Evolutionary conservation across 2,797 vertebrate genomes (phyloP), one percentile per base, ranked within the genome.

Genomic region (Schizothorax lantsangensis): DNA sequence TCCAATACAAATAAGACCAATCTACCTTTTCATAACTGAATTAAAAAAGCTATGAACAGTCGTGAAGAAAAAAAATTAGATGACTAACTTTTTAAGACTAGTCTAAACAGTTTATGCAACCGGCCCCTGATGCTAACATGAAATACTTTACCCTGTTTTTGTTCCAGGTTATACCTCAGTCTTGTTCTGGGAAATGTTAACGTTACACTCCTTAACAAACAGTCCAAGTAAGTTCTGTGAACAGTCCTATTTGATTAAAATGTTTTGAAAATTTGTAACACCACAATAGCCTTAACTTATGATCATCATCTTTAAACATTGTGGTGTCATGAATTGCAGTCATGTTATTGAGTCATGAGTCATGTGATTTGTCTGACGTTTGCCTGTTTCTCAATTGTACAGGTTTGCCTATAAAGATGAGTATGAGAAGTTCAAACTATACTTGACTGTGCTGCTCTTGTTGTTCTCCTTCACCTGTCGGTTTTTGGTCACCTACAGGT

Each of bases 361-460:
- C 49, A 40, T 68, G 43, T 83, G 5, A 71, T 83, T 64, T 21
- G 26, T 84, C 40, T 73, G 14, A 23, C 1, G 6, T 68, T 71
- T 21, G 86, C 54, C 0, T 11, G 3, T 74, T 36, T 1, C 14
- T 74, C 54, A 4, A 8, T 30, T 3, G 0, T 74, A 81, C 91
- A 99, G 98, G 93, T 99, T 99, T 57, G 97, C 98, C 0, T 99
- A 99, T 91, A 99, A 99, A 93, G 98, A 98, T 0, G 98, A 99
- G 91, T 99, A 99, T 0, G 98, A 99, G 95, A 99, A 99, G 89
- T 99, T 99, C 89, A 99, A 99, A 89, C 96, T 99, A 89, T 95
- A 96, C 93, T 95, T 99, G 94, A 99, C 97, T 10, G 97, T 99
- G 92, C 96, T 99, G 91, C 95, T 99, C 33, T 95, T 99, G 72